Evolutionary conservation across 2,113 vertebrate species (phyloP), one percentile per base, ranked within the genome.

Genomic region (Gadus macrocephalus): DNA sequence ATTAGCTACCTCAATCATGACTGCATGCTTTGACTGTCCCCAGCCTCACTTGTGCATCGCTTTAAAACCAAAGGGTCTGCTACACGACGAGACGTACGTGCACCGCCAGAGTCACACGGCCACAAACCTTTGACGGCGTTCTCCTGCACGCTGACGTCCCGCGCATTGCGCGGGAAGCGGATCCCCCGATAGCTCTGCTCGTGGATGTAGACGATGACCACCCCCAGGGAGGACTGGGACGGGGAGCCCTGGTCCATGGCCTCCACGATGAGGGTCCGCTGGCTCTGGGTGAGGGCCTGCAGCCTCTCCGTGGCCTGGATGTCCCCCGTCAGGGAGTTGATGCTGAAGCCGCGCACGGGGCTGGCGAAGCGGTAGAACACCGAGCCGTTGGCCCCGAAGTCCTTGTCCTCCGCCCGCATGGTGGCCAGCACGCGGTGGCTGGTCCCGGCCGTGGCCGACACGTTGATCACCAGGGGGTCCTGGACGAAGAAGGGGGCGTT

Each of bases 331-430:
- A 97, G 93, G 2, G 96, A 96, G 85, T 99, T 95, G 81, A 99
- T 93, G 25, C 93, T 88, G 0, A 98, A 97, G 28, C 93, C 93
- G 0, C 89, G 83, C n/a, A 88, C 91, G 0, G 92, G 91, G 53
- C 77, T 83, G 22, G 96, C 93, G 0, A 99, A 93, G 25, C 97
- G 94, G 74, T 99, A 99, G 20, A 98, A 92, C 70, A 99, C 93
- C 2, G 97, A 98, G 20, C 97, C 97, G 0, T 98, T 99, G 78
- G 97, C 96, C 0, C 97, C 97, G 0, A 95, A 94, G 2, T 99
- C 97, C 71, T 94, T 94, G 89, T 99, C 97, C 82, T 98, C 96
- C 0, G 97, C 97, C 78, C 88, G 90, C 86, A 98, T 92, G 16
- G 95, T 97, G 83, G 95, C 95, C 83, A 99, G 83, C 0, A 95